Evolutionary conservation across 2,888 invertebrate species (phyloP).

Genomic region (Crematogaster levior): DNA sequence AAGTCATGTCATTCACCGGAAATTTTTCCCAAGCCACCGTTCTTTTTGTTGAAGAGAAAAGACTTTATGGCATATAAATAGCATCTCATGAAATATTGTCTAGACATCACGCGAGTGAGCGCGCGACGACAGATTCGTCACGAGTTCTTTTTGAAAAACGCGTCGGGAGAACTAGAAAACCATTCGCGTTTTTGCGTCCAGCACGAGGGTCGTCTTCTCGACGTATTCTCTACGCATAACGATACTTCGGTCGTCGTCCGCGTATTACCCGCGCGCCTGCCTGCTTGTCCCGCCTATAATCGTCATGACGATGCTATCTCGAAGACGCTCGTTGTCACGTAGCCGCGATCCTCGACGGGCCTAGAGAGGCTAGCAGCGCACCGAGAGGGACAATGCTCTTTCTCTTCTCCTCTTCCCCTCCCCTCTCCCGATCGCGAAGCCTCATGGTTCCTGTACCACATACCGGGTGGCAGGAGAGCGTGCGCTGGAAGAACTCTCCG

Average conservation of each 20-base stretch:
- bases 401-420: too few relatives aligned
- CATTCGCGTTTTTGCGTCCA: conserved; percentile 37
- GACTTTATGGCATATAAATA: neutral
- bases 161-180: neutral
- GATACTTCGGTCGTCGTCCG: conserved; percentile 53
- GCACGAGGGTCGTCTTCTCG: conserved; percentile 28
- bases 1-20: neutral
- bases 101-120: neutral
- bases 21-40: neutral
- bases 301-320: conserved; percentile 67
- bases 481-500: conserved; percentile 71
- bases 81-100: neutral
- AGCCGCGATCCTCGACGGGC: conserved; percentile 57
- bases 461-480: conserved; percentile 60
- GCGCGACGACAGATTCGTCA: neutral
- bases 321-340: conserved; percentile 69
- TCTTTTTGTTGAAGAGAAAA: conserved; percentile 2
- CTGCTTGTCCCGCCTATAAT: conserved; percentile 47
- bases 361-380: conserved; percentile 58
- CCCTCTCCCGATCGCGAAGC: conserved; percentile 29
- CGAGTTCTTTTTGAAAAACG: neutral
- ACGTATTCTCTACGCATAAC: conserved; percentile 48
- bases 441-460: conserved; percentile 52
- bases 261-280: conserved; percentile 52
- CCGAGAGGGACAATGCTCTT: conserved; percentile 64